phyloP scores from a whole-genome alignment of 2,797 vertebrate genomes.

The Lindbergichthys nudifrons region DNA sequence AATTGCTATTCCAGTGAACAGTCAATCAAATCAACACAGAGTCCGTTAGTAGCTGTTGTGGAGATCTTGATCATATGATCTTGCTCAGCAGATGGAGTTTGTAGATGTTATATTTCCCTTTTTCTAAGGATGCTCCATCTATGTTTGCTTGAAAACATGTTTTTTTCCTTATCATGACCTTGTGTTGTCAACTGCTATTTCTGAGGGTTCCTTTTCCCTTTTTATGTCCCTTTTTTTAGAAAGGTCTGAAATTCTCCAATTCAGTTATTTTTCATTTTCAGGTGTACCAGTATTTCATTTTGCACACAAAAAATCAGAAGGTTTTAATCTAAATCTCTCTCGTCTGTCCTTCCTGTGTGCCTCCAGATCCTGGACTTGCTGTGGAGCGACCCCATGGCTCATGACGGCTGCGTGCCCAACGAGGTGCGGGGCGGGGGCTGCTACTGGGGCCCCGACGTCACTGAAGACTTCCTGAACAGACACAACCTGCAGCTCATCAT shows the following conservation, averaged over 20 bases:
- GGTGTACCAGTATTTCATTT: not conserved
- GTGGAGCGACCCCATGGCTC: slow-evolving; percentile 93
- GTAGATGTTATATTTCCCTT: not conserved
- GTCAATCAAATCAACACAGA: not conserved
- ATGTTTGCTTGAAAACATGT: not conserved
- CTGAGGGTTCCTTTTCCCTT: too few species aligned
- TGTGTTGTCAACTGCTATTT: too few species aligned
- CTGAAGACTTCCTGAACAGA: slow-evolving; percentile 87
- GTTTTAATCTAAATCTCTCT: not conserved
- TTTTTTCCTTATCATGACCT: too few species aligned
- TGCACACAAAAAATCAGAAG: not conserved
- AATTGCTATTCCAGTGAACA: not conserved
- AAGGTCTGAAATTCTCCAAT: too few species aligned
- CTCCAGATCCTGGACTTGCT: slow-evolving; percentile 91
- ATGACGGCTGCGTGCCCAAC: slow-evolving; percentile 90
- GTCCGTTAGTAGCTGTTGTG: not conserved
- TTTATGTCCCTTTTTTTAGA: too few species aligned
- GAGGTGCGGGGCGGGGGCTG: slow-evolving; percentile 92
- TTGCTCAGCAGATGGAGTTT: not conserved
- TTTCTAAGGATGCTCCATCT: not conserved
- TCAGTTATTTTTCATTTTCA: too few species aligned
- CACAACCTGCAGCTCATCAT: slow-evolving; percentile 92
- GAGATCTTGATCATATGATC: not conserved
- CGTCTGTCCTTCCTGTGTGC: not conserved
- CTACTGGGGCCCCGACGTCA: slow-evolving; percentile 95